Percentiles rank a stretch among this genome's conserved stretches.
Conservation (phyloP, 2,888 invertebrate genomes). For the Pterobdella sp. region DNA sequence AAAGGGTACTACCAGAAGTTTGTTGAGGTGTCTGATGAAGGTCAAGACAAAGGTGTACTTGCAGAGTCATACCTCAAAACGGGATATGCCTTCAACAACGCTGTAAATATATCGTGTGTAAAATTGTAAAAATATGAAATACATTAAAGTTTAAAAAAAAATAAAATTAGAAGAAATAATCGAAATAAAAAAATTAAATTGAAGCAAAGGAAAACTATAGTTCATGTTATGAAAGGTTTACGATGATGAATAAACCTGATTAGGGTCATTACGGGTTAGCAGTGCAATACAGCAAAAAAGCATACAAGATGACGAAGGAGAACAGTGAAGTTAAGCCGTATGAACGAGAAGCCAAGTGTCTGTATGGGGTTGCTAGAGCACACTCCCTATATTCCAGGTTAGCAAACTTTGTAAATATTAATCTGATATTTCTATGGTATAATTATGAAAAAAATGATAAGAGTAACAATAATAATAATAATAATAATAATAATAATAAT, state of each 20-base stretch:
- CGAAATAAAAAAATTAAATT: not conserved
- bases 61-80: conserved; percentile 26
- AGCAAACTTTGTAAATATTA: too few relatives aligned
- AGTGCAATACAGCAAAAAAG: conserved; percentile 12
- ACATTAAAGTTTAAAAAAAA: not conserved
- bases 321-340: conserved; percentile 10
- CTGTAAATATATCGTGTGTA: not conserved
- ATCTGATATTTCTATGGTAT: too few relatives aligned
- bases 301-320: conserved; percentile 9
- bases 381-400: conserved; percentile 14
- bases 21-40: conserved; percentile 24
- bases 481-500: too few relatives aligned
- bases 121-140: too few relatives aligned
- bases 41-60: conserved; percentile 22
- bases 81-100: conserved; percentile 27
- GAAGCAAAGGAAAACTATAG: too few relatives aligned
- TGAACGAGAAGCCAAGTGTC: conserved; percentile 19
- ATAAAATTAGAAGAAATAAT: not conserved
- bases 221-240: too few relatives aligned
- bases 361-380: conserved; percentile 11
- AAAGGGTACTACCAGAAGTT: conserved; percentile 23
- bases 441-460: too few relatives aligned
- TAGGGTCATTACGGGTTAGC: conserved; percentile 27
- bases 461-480: too few relatives aligned
- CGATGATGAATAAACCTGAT: too few relatives aligned